Conservation (phyloP, 2,888 invertebrate genomes). For the Scrobipalpa atriplicella region DNA sequence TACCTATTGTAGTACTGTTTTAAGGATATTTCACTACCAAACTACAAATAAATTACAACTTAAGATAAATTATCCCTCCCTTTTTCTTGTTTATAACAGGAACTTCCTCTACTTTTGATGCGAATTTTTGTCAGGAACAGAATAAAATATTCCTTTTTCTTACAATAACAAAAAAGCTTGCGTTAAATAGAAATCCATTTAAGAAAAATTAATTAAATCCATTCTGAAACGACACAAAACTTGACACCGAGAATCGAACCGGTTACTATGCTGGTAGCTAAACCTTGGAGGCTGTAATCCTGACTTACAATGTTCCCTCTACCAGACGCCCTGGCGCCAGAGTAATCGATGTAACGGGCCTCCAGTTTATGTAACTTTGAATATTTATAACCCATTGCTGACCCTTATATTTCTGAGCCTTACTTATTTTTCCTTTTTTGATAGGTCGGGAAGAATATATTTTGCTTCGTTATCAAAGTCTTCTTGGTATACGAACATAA, state of each 20-base stretch:
- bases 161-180: too few relatives aligned
- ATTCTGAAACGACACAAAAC: background rate
- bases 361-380: conserved; percentile 18
- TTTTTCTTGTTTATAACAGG: too few relatives aligned
- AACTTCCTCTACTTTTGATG: too few relatives aligned
- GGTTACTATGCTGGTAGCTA: background rate
- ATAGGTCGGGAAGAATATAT: too few relatives aligned
- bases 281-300: conserved; percentile 8
- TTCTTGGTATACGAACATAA: background rate
- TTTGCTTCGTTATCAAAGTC: background rate
- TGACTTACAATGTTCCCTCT: conserved; percentile 23
- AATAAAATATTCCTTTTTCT: too few relatives aligned
- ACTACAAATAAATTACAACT: too few relatives aligned
- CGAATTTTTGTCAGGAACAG: too few relatives aligned
- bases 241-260: background rate
- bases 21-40: too few relatives aligned
- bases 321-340: conserved; percentile 30
- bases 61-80: too few relatives aligned
- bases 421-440: background rate
- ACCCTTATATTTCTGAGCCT: background rate
- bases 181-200: too few relatives aligned
- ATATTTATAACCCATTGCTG: background rate
- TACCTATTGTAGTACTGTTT: too few relatives aligned
- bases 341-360: conserved; percentile 28
- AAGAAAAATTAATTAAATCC: background rate